Conservation (phyloP, 2,888 invertebrate species). For the Leptopilina drosophilae region DNA sequence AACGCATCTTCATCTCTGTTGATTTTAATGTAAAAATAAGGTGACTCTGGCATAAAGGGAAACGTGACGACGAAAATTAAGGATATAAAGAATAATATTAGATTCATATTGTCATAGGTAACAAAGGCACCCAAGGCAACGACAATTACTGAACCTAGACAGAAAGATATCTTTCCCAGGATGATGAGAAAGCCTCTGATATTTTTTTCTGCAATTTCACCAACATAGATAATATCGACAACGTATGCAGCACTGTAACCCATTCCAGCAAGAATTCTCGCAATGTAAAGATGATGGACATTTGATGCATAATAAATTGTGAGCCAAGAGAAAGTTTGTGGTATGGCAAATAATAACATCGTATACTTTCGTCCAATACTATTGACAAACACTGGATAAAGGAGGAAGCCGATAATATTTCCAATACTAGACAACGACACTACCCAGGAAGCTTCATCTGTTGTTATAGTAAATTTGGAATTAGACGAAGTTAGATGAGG, state of each 20-base stretch:
- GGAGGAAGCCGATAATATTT: neutral
- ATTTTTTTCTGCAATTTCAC: conserved; percentile 16
- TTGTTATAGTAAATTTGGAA: neutral
- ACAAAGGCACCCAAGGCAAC: neutral
- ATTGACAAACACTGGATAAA: neutral
- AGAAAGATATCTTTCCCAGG: neutral
- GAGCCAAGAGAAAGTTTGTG: conserved; percentile 12
- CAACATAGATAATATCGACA: neutral
- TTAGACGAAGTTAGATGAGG: neutral
- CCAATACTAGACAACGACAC: neutral
- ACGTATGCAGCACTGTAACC: neutral
- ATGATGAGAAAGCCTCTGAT: neutral
- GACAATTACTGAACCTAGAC: neutral
- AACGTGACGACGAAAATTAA: neutral
- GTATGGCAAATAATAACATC: conserved; percentile 17
- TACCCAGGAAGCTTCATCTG: conserved; percentile 10
- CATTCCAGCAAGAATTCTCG: conserved; percentile 16
- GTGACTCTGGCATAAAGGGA: conserved; percentile 32
- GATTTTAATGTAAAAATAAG: conserved; percentile 17
- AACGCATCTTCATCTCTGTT: neutral
- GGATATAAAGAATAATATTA: neutral
- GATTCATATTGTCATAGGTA: conserved; percentile 18
- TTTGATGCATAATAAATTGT: conserved; percentile 6
- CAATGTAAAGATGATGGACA: neutral
- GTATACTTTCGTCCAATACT: conserved; percentile 18